Base-by-base conservation (phyloP, 2,888 invertebrate genomes). In the Chrysotoxum bicinctum region DNA sequence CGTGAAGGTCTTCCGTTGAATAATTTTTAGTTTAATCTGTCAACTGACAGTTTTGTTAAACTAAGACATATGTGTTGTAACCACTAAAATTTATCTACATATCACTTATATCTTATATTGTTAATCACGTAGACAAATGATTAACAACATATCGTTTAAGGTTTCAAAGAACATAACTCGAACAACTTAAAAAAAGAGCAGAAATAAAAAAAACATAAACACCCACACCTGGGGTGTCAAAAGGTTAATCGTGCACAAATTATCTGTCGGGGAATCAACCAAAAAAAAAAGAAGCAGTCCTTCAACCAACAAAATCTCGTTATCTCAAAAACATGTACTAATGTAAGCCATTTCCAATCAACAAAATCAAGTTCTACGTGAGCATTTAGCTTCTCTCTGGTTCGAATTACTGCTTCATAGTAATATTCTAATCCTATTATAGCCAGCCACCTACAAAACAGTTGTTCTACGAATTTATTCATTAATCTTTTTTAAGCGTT, bases 361-460 rank as follows among this genome's bases (percentile, higher is more conserved):
- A 45, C 30, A 14, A 21, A 21, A 21, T 23, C 14, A 19, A 64
- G 45, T 40, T 45, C 35, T 50, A 14, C 45, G 50, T 50, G 3
- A 35, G n/a, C n/a, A 35, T 50, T 23, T 50, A 64, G 70, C 37
- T 48, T 43, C 37, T 40, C 12, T 37, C 37, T 23, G 43, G 26
- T 43, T 48, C 58, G 43, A 48, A 26, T 40, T 56, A 60, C 62
- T 40, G 19, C 58, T 64, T 30, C 62, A 16, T 37, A 12, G 21
- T 40, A 60, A 60, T 58, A 50, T 54, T 37, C 23, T 84, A 84
- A 84, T 84, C 83, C 83, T 84, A 79, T 84, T 84, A 83, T 45
- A 30, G 43, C 37, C 83, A 30, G 43, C 37, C 83, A 75, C 79
- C 83, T 64, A 75, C 79, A 84, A 84, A 79, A 66, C 75, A 26